Base-by-base conservation (phyloP, 2,888 invertebrate genomes). In the Oscheius onirici region DNA sequence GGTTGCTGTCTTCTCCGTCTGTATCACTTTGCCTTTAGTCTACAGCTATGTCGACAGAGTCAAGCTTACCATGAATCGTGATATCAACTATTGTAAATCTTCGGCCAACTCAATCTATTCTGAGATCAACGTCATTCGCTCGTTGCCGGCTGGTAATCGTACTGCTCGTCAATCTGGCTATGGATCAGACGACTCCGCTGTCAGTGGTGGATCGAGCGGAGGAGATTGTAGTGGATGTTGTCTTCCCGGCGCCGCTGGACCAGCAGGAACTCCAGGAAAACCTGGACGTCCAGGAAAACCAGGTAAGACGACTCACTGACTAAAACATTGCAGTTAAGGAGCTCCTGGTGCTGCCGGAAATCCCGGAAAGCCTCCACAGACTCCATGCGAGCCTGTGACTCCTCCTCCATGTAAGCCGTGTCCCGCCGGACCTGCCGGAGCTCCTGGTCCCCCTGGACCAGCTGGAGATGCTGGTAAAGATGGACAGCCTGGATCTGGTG, bases 1-100 rank as follows among this genome's bases (percentile, higher is more conserved):
- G 51, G 78, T 78, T 43, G 78, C 78, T 57, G 78, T 78, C 68
- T 69, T 78, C 22, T 72, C 76, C 40, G 78, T 78, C 13, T 76
- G 76, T 51, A 71, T 78, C 67, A 78, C 78, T 20, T 73, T 78
- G 28, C 78, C 78, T 49, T 74, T 78, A 76, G 78, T 78, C 22
- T 72, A 78, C 69, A 76, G 76, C 69, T 76, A 76, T 51, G 76
- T 78, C 43, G 74, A 78, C 43, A 74, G 76, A 54, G 78, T 78
- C 67, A 78, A 78, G 74, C 68, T 74, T 58, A 71, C 73, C 60
- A 78, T 78, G 78, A 71, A 78, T 20, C 67, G 72, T 34, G 78
- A 78, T 63, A 72, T 78, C 49, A 72, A 71, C 68, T 78, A 76
- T 72, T 78, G 78, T 70, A 69, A 65, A 26, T 46, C 46, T 58